A percentile compares a stretch with the other conserved stretches of the same genome.
Evolutionary conservation across 64 coral and sea anemone species (phyloP).

Genomic region (Anthopleura sola): DNA sequence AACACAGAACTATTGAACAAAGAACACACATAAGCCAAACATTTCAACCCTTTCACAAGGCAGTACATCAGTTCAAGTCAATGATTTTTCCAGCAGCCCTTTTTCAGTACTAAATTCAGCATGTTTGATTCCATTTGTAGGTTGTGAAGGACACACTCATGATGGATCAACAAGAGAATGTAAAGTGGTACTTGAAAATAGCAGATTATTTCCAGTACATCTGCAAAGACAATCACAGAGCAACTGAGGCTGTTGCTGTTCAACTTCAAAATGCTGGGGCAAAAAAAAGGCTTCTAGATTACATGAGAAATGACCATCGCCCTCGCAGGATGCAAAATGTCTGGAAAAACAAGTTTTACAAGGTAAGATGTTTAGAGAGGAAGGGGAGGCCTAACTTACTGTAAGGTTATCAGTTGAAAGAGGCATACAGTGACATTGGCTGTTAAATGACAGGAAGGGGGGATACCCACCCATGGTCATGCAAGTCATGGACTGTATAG

Average conservation of each 20-base stretch:
- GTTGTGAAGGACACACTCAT: conserved; percentile 57
- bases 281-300: conserved; percentile 65
- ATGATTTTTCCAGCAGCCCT: no score
- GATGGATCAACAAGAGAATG: conserved; percentile 24
- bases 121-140: conserved; percentile 4
- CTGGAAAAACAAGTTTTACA: conserved; percentile 66
- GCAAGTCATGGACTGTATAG: no score
- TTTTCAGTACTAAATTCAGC: no score
- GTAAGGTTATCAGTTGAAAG: neutral
- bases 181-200: conserved; percentile 44
- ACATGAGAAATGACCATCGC: conserved; percentile 49
- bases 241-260: conserved; percentile 26
- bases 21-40: neutral
- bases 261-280: conserved; percentile 62
- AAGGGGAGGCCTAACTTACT: no score
- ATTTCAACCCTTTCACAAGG: neutral
- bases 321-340: conserved; percentile 13
- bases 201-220: conserved; percentile 56
- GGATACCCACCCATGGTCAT: no score
- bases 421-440: no score
- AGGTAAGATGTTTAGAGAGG: conserved; percentile 49
- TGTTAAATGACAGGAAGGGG: no score
- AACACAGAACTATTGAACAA: neutral
- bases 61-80: no score
- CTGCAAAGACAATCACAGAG: conserved; percentile 51